Evolutionary conservation across 2,888 invertebrate species (phyloP).

Genomic region (Plagodis pulveraria): DNA sequence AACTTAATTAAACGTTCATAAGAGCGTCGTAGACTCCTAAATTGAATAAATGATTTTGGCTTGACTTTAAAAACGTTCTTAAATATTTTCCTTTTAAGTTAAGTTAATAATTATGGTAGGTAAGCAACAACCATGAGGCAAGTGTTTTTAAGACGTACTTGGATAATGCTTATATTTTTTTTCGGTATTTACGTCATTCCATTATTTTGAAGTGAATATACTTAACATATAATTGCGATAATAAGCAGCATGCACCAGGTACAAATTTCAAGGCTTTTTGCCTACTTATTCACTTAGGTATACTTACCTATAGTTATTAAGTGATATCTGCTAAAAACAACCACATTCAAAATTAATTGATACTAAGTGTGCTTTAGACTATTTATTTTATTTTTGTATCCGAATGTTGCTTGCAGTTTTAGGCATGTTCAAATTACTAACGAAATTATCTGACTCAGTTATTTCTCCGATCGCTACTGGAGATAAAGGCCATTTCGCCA

Average conservation of each 20-base stretch:
- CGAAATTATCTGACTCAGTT: neutral
- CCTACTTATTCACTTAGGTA: neutral
- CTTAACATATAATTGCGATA: slow-evolving; percentile 3
- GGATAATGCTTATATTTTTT: neutral
- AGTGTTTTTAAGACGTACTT: no score
- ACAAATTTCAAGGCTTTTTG: slow-evolving; percentile 10
- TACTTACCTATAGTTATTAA: neutral
- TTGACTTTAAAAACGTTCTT: no score
- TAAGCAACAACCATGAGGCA: no score
- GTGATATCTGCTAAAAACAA: neutral
- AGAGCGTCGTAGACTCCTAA: no score
- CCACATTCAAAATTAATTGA: neutral
- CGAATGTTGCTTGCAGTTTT: no score
- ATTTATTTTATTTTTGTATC: neutral
- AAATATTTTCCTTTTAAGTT: no score
- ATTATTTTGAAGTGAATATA: neutral
- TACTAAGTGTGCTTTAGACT: neutral
- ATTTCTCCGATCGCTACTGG: slow-evolving; percentile 25
- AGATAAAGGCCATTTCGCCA: slow-evolving; percentile 26
- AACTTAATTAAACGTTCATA: no score
- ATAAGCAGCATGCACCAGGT: neutral
- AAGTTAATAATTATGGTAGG: no score
- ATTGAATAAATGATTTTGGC: no score
- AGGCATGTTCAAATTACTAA: no score
- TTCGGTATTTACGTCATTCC: neutral